phyloP scores from a whole-genome alignment of 1,140 invertebrate species.

The Saccostrea cuccullata region DNA sequence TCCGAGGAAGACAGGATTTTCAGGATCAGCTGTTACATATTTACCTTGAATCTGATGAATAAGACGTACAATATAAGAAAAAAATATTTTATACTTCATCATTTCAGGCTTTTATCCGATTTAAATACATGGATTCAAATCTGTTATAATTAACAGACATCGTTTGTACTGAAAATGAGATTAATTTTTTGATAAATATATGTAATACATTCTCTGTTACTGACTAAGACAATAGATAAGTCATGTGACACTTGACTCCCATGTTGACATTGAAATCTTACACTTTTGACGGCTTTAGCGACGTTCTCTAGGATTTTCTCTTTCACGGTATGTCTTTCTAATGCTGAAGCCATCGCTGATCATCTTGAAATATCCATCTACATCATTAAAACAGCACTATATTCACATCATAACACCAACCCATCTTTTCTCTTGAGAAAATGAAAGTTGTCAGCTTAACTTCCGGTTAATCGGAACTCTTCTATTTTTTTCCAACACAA shows the following conservation, averaged over 20 bases:
- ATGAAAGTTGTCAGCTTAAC: constrained; percentile 22
- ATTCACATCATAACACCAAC: neutral
- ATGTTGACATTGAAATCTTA: constrained; percentile 44
- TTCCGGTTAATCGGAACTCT: neutral
- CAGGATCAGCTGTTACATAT: constrained; percentile 55
- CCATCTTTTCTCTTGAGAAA: neutral
- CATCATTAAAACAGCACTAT: neutral
- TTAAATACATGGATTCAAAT: no score
- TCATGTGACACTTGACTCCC: neutral
- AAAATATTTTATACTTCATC: no score
- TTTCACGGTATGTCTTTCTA: constrained; percentile 63
- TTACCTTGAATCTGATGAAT: constrained; percentile 67
- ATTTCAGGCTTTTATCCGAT: no score
- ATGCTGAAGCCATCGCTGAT: constrained; percentile 39
- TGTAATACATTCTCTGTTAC: no score
- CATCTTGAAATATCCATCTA: neutral
- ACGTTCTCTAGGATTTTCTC: constrained; percentile 67
- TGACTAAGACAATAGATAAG: no score
- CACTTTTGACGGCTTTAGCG: constrained; percentile 64
- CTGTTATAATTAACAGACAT: no score
- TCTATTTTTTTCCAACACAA: neutral
- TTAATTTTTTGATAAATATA: no score
- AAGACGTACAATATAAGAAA: constrained; percentile 10
- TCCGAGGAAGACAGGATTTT: constrained; percentile 58
- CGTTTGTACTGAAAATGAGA: no score